These are phyloP conservation scores for Drosophila mimetica DNA, from an alignment of 2,888 invertebrate genomes.

Conservation along the genomic window DNA sequence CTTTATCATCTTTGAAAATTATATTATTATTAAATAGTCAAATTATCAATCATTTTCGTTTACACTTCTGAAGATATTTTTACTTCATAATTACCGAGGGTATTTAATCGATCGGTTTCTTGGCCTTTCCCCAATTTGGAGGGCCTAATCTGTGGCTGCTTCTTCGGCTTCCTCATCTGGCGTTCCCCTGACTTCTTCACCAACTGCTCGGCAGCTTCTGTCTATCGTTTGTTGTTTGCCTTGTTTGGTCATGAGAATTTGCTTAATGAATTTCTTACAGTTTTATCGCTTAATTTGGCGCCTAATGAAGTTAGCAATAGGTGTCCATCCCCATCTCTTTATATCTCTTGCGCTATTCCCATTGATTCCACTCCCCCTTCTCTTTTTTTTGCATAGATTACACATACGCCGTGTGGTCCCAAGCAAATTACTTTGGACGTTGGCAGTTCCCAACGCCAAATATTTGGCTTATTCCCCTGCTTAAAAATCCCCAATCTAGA, in stretches of 20 bases:
- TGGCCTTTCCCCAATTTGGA: constrained; percentile 60
- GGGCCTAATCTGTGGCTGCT: constrained; percentile 42
- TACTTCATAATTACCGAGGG: background rate
- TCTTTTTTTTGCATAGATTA: constrained; percentile 53
- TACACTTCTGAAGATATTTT: too few relatives aligned
- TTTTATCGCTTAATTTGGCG: constrained; percentile 75
- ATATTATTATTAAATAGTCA: background rate
- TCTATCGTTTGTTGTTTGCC: constrained; percentile 51
- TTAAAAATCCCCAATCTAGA: constrained; percentile 44
- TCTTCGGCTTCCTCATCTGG: constrained; percentile 46
- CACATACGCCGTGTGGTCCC: constrained; percentile 65
- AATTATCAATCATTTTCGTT: too few relatives aligned
- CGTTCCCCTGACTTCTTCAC: constrained; percentile 2
- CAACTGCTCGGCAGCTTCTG: constrained; percentile 14
- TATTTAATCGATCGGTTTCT: constrained; percentile 19
- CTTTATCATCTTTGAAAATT: background rate
- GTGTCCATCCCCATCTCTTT: constrained; percentile 12
- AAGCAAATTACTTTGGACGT: constrained; percentile 52
- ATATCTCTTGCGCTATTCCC: background rate
- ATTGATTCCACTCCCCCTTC: constrained; percentile 31
- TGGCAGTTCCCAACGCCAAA: constrained; percentile 47
- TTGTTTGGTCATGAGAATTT: constrained; percentile 61
- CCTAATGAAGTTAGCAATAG: constrained; percentile 74
- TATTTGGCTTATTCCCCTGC: constrained; percentile 57
- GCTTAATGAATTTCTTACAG: constrained; percentile 76